Conservation (phyloP, 1,140 invertebrate genomes). For the Adelges cooleyi region DNA sequence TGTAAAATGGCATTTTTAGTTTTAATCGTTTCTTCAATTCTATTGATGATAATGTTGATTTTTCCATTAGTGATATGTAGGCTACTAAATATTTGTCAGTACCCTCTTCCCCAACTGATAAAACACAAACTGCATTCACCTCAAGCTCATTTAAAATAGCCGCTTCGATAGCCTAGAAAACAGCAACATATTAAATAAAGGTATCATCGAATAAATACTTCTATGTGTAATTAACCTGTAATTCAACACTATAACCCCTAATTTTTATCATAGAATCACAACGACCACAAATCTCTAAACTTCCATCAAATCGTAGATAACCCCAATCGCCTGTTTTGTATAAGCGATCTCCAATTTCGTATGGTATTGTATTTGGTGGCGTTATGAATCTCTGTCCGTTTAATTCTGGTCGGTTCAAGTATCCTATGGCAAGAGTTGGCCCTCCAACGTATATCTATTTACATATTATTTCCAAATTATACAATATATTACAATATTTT, state of each 20-base stretch:
- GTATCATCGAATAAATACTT: background rate
- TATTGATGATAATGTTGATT: slow-evolving; percentile 33
- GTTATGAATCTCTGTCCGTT: slow-evolving; percentile 40
- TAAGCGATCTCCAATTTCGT: slow-evolving; percentile 34
- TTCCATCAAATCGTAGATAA: slow-evolving; percentile 41
- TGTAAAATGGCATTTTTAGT: slow-evolving; percentile 43
- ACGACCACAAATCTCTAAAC: slow-evolving; percentile 43
- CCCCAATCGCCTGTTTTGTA: slow-evolving; percentile 45
- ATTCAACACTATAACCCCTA: slow-evolving; percentile 44
- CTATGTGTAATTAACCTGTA: slow-evolving; percentile 33
- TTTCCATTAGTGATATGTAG: slow-evolving; percentile 40
- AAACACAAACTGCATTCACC: slow-evolving; percentile 40
- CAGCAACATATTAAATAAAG: background rate
- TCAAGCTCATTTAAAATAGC: slow-evolving; percentile 39
- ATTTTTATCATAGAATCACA: slow-evolving; percentile 46
- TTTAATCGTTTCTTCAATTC: slow-evolving; percentile 41
- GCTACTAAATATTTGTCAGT: slow-evolving; percentile 44
- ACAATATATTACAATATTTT: background rate
- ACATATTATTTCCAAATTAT: background rate
- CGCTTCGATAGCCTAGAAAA: slow-evolving; percentile 41
- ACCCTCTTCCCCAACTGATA: slow-evolving; percentile 42
- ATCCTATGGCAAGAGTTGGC: slow-evolving; percentile 42
- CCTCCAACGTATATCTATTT: slow-evolving; percentile 42
- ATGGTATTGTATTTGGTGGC: slow-evolving; percentile 27
- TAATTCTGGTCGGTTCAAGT: slow-evolving; percentile 43